Base-by-base conservation (phyloP, 2,797 vertebrate genomes). In the Sparus aurata region DNA sequence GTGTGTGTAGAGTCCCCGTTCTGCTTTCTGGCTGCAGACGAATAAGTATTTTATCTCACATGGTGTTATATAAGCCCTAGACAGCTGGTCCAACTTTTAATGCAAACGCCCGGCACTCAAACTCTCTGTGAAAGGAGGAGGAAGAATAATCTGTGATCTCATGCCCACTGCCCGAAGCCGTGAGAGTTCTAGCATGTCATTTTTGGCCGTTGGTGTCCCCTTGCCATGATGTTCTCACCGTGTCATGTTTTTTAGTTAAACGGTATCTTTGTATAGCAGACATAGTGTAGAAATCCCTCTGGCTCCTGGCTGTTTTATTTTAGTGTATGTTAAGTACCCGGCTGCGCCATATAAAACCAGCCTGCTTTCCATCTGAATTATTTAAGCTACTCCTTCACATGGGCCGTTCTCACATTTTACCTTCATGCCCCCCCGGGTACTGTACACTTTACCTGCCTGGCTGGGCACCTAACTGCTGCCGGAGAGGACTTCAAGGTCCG, bases 361-460 rank as follows among this genome's bases (percentile, higher is more conserved):
- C 71, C 82, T 73, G 86, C 87, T 93, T 94, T 94, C 93, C 91
- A 90, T 91, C 81, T 94, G 89, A 95, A 95, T 96, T 93, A 95
- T 95, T 95, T 84, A 95, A 91, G 63, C 52, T 50, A 64, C 80
- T 72, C 83, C 70, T 80, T 85, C 82, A 73, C 80, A 72, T 43
- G 57, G 85, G 34, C 62, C 13, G 73, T 57, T 90, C 83, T 93
- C 89, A 87, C 85, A 12, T 77, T 38, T 90, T 82, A 90, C 88
- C 83, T 83, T 20, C 79, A 45, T 73, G 27, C 87, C 82, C 84
- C 84, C 73, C 74, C 76, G 52, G 87, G 69, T 69, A 58, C 75
- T 81, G 45, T 59, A 82, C 76, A 47, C 83, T 88, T 92, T 90
- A 92, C 81, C 79, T 78, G 82, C 85, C 53, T 74, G 88, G 78